Conservation (phyloP, 1,140 invertebrate genomes). For the Megathymus violae region DNA sequence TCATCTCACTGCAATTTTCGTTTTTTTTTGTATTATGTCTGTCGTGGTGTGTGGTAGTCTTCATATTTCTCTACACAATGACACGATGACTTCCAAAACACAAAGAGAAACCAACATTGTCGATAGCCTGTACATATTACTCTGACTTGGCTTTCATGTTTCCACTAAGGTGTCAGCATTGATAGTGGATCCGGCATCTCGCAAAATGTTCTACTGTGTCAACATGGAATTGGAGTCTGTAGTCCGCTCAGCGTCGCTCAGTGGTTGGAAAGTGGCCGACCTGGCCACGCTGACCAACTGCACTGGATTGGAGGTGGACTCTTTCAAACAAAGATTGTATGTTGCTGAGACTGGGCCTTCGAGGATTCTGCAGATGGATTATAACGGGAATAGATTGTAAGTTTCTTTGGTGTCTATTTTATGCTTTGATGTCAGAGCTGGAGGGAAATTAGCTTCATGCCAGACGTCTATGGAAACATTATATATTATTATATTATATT, state of each 20-base stretch:
- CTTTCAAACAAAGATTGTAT: conserved; percentile 87
- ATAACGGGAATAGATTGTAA: conserved; percentile 85
- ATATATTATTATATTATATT: no score
- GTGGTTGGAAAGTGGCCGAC: conserved; percentile 40
- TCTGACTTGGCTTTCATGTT: no score
- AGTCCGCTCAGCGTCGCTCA: conserved; percentile 48
- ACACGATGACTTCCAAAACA: no score
- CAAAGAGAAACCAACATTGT: no score
- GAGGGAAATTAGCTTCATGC: no score
- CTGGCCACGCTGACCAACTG: conserved; percentile 73
- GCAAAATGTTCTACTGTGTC: conserved; percentile 85
- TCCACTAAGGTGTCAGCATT: conserved; percentile 80
- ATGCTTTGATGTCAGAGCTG: no score
- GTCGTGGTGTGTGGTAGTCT: no score
- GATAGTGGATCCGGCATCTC: conserved; percentile 81
- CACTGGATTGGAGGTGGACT: conserved; percentile 87
- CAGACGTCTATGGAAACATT: no score
- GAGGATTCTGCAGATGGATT: conserved; percentile 86
- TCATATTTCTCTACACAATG: no score
- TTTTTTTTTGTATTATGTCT: no score
- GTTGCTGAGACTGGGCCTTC: conserved; percentile 86
- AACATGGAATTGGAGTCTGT: conserved; percentile 38
- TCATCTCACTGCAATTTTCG: no score
- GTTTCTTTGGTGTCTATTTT: conserved; percentile 41
- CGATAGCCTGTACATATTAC: no score